Evolutionary conservation across 2,113 vertebrate genomes (phyloP).

Genomic region (Dunckerocampus dactyliophorus): DNA sequence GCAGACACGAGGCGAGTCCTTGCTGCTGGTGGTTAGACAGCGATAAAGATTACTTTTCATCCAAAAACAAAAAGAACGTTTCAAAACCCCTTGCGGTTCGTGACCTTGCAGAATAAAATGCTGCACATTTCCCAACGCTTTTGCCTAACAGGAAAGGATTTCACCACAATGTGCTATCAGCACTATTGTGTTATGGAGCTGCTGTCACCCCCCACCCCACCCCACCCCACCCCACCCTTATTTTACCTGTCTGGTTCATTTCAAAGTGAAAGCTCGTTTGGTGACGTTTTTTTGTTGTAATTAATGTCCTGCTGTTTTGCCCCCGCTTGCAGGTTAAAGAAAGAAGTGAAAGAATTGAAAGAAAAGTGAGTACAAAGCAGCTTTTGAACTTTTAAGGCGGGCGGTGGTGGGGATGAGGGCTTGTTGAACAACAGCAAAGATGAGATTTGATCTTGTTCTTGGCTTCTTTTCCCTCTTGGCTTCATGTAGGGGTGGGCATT

Average conservation of each 20-base stretch:
- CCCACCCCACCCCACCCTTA: neutral
- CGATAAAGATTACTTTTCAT: neutral
- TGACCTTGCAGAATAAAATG: slow-evolving; percentile 29
- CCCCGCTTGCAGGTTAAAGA: slow-evolving; percentile 85
- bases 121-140: slow-evolving; percentile 38
- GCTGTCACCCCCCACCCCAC: slow-evolving; percentile 13
- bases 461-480: slow-evolving; percentile 17
- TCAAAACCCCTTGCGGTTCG: neutral
- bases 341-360: slow-evolving; percentile 83
- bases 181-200: slow-evolving; percentile 15
- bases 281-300: slow-evolving; percentile 15
- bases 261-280: slow-evolving; percentile 38
- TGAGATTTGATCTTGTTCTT: slow-evolving; percentile 45
- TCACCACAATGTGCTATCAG: slow-evolving; percentile 17
- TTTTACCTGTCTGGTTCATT: slow-evolving; percentile 14
- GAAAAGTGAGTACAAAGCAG: slow-evolving; percentile 87
- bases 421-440: slow-evolving; percentile 37
- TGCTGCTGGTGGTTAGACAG: neutral
- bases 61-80: neutral
- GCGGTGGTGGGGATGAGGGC: no score
- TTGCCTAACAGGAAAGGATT: slow-evolving; percentile 16
- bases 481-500: neutral
- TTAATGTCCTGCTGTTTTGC: slow-evolving; percentile 13
- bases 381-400: slow-evolving; percentile 40
- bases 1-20: neutral